Base-by-base conservation (phyloP, 2,888 invertebrate species). In the Nineta flava region DNA sequence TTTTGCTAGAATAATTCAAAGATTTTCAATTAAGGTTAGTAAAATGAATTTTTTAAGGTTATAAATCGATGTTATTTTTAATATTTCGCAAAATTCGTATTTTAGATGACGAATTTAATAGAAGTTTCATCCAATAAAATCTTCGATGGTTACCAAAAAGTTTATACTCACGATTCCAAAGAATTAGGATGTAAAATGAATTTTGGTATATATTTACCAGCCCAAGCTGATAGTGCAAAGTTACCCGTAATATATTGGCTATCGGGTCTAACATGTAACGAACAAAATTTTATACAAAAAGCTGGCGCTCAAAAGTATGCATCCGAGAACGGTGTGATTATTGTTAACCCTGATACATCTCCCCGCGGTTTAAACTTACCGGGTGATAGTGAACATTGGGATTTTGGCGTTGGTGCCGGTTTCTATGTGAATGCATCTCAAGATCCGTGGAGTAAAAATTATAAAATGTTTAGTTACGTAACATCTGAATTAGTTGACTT, bases 301-400 rank as follows among this genome's bases (percentile, higher is more conserved):
- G 81, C 93, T 44, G 96, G 95, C n/a, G 86, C 88, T 53, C 99
- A 99, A 71, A 77, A 77, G 69, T 74, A 83, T 68, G 97, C 97
- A 4, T 77, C 93, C 4, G 76, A 91, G 60, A 76, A 87, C 61
- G 86, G 86, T 0, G 68, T 99, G 2, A 79, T 92, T 54, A 77
- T 99, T 48, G 87, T 99, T 2, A 86, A 85, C 52, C 95, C 97
- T 0, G 99, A 99, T 62, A 99, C 97, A 0, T 96, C 95, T 56
- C 97, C 97, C 1, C 75, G 95, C 58, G 90, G 87, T 6, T 76
- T 87, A 10, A 85, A 88, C 58, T 77, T 99, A 51, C 81, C 86
- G 13, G 95, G 94, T 0, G 92, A 97, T 68, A 85, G 90, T 62
- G 93, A 92, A 34, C 73, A 77, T 15, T 95, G 87, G 79, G 95